Evolutionary conservation across 30 jellyfish, hydroid and myxozoan genomes (phyloP).

Genomic region (Turritopsis dohrnii): DNA sequence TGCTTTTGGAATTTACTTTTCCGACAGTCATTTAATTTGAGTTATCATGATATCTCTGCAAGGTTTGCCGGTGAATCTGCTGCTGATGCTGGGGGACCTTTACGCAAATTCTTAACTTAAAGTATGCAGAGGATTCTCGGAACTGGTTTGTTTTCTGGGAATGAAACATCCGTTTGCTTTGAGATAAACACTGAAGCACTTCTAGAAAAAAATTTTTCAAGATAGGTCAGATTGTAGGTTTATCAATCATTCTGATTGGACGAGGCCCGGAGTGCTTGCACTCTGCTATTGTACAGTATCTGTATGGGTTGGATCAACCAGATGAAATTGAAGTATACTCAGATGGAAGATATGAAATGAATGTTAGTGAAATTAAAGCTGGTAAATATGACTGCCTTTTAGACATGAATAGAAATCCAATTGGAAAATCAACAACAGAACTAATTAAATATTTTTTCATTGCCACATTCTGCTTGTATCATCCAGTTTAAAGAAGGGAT

Average conservation of each 20-base stretch:
- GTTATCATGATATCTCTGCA: neutral
- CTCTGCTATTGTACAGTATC: neutral
- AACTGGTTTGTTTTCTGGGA: neutral
- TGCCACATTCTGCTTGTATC: neutral
- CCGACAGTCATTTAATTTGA: neutral
- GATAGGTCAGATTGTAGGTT: constrained; percentile 25
- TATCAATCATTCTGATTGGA: constrained; percentile 21
- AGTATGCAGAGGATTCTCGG: constrained; percentile 10
- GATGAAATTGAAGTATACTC: too few relatives aligned
- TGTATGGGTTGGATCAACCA: constrained; percentile 5
- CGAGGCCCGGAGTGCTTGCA: constrained; percentile 40
- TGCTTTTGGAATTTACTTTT: neutral
- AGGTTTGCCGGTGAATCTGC: constrained; percentile 32
- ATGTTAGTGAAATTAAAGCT: neutral
- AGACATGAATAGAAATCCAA: neutral
- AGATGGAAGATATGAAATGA: neutral
- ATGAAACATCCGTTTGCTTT: constrained; percentile 2
- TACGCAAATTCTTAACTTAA: constrained; percentile 28
- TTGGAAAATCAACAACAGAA: neutral
- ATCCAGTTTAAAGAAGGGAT: neutral
- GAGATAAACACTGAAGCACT: constrained; percentile 22
- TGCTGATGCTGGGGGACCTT: too few relatives aligned
- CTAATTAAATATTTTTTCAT: neutral
- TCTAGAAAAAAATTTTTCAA: neutral
- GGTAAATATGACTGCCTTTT: constrained; percentile 4